Percentiles rank a stretch among this genome's conserved stretches.
phyloP scores from a whole-genome alignment of 2,888 invertebrate species.

The Melieria picta region DNA sequence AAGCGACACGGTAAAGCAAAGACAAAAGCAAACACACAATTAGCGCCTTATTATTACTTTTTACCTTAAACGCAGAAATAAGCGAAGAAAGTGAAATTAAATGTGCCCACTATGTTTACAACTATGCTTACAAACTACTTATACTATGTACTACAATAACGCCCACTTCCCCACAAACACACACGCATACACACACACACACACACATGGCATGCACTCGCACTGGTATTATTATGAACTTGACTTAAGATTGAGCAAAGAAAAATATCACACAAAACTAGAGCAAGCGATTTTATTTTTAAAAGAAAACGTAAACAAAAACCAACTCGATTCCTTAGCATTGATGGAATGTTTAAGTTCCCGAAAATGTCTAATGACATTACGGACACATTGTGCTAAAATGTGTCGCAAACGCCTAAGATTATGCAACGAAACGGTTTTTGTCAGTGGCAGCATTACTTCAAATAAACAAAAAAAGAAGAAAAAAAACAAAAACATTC shows the following conservation, averaged over 20 bases:
- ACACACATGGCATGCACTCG: too few relatives aligned
- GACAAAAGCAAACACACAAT: background rate
- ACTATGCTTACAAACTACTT: too few relatives aligned
- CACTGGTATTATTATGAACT: background rate
- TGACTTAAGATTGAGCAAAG: constrained; percentile 10
- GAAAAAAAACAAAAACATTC: background rate
- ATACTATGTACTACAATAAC: too few relatives aligned
- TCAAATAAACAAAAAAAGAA: too few relatives aligned
- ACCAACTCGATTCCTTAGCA: constrained; percentile 34
- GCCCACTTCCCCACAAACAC: too few relatives aligned
- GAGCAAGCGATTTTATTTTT: constrained; percentile 9
- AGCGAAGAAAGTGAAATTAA: background rate
- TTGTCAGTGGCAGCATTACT: too few relatives aligned
- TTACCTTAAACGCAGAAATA: constrained; percentile 36
- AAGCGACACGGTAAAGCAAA: constrained; percentile 2
- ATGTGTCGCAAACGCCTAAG: too few relatives aligned
- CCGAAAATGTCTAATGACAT: too few relatives aligned
- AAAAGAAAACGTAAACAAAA: constrained; percentile 37
- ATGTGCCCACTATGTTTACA: background rate
- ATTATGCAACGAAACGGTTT: too few relatives aligned
- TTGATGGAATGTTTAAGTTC: constrained; percentile 39
- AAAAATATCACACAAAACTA: constrained; percentile 23
- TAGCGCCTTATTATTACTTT: constrained; percentile 18
- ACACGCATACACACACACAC: too few relatives aligned
- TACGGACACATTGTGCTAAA: too few relatives aligned